Conservation (phyloP, 2,888 invertebrate genomes). For the Druceiella hillmani region DNA sequence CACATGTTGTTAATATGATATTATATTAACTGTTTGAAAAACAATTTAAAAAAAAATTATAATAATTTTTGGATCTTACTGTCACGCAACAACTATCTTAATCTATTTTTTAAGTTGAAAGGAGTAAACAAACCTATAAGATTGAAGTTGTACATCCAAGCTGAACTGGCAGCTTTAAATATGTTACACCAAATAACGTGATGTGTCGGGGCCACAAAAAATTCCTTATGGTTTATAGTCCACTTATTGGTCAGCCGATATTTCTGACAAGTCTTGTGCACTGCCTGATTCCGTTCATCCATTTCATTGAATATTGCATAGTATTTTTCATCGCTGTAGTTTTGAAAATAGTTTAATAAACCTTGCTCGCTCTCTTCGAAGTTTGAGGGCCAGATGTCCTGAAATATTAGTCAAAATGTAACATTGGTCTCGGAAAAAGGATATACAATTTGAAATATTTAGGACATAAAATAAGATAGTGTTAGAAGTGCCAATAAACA, state of each 20-base stretch:
- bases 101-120: no score
- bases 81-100: no score
- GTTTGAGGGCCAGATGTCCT: conserved; percentile 20
- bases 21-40: no score
- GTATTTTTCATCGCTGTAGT: conserved; percentile 39
- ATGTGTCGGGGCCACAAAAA: conserved; percentile 61
- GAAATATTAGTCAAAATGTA: background rate
- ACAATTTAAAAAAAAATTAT: no score
- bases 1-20: no score
- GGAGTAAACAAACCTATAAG: no score
- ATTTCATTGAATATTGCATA: conserved; percentile 45
- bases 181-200: conserved; percentile 71
- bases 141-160: conserved; percentile 76
- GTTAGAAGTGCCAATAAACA: no score
- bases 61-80: no score
- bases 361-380: conserved; percentile 16
- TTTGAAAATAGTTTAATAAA: conserved; percentile 21
- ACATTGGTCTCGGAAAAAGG: background rate
- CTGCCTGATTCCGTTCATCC: conserved; percentile 38
- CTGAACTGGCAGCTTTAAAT: conserved; percentile 73
- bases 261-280: conserved; percentile 46
- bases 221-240: conserved; percentile 65
- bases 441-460: no score
- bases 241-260: conserved; percentile 34
- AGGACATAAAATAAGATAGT: no score